Evolutionary conservation across 2,888 invertebrate species (phyloP).

Genomic region (Keiferia lycopersicella): DNA sequence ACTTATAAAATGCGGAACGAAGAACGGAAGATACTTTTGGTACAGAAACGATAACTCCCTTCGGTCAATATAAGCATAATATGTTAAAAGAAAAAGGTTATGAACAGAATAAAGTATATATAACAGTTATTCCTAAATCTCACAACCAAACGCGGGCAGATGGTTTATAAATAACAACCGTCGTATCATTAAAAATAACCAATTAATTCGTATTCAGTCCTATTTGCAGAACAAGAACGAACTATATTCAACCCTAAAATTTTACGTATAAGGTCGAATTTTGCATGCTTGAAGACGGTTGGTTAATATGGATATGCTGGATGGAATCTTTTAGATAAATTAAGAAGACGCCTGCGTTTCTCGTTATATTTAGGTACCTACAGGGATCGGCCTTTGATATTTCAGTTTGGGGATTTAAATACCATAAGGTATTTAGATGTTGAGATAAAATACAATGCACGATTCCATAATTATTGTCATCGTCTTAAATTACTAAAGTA

Average conservation of each 20-base stretch:
- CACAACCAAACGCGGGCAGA: conserved; percentile 39
- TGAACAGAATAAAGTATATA: neutral
- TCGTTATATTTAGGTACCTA: conserved; percentile 32
- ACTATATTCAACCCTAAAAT: conserved; percentile 44
- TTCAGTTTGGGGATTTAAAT: conserved; percentile 23
- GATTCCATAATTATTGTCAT: no score
- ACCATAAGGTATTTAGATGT: neutral
- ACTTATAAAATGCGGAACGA: no score
- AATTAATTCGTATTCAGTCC: conserved; percentile 56
- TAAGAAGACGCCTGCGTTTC: conserved; percentile 35
- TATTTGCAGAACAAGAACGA: conserved; percentile 42
- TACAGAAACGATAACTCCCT: neutral
- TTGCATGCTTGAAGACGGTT: neutral
- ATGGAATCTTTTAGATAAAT: conserved; percentile 13
- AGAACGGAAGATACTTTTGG: no score
- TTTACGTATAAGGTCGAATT: conserved; percentile 29
- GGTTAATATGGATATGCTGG: neutral
- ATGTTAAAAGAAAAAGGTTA: neutral
- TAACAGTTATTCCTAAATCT: conserved; percentile 38
- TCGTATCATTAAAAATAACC: conserved; percentile 64
- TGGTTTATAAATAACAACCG: conserved; percentile 65
- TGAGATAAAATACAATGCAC: no score
- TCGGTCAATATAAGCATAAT: neutral
- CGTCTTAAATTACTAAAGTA: no score
- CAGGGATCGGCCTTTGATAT: conserved; percentile 57